Base-by-base conservation (phyloP, 2,113 vertebrate species). In the Melanerpes aurifrons region DNA sequence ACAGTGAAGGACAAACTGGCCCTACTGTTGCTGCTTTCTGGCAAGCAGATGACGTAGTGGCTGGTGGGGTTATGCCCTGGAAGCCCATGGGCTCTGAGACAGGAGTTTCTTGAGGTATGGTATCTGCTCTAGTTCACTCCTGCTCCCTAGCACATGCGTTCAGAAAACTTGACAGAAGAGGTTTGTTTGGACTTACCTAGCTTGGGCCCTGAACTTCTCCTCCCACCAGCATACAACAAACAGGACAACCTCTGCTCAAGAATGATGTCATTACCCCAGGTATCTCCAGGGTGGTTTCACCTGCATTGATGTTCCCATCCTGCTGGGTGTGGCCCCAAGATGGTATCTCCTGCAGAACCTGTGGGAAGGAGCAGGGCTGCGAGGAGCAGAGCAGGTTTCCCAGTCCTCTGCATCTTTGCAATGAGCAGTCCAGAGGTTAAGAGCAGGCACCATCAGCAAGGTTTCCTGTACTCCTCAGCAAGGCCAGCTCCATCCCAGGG, bases 201-300 rank as follows among this genome's bases (percentile, higher is more conserved):
- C 21, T 57, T 4, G 2, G 26, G 50, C 45, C 5, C 7, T 15
- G 45, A 73, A 62, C 8, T 26, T 45, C 61, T 62, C 24, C 74
- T 78, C 25, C 37, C 62, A 57, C 28, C 62, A 35, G 47, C 31
- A 32, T 15, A 4, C 29, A 50, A 70, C 26, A 32, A 69, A 70
- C 28, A 31, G 50, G 32, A 35, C 12, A 11, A 59, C 35, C 11
- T 43, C 59, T 59, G 53, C 35, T 66, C 54, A 3, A 5, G 22
- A 1, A 7, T 54, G 84, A 73, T 22, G 67, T 43, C 62, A 50
- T 17, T 3, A 3, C 40, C 15, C 43, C 56, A 40, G 45, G 45
- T 35, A 58, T 63, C 35, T n/a, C 59, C 0, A 1, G 0, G 1
- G 40, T 2, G 0, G 40, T 67, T 32, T 54, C 17, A 10, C 29